phyloP scores from a whole-genome alignment of 2,113 vertebrate genomes.

The Abramis brama region DNA sequence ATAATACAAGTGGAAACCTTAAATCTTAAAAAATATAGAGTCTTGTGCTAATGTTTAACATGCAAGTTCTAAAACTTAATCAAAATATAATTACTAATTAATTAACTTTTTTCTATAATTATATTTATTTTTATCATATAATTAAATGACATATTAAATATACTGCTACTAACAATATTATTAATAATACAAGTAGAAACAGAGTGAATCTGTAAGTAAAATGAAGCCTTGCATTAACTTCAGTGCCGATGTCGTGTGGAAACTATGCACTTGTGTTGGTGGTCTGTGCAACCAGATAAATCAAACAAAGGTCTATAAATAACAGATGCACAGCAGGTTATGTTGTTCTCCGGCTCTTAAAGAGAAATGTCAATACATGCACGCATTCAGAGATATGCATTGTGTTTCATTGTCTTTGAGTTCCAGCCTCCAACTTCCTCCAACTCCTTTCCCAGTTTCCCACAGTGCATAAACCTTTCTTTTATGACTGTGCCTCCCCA shows the following conservation, averaged over 20 bases:
- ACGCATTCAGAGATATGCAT: background rate
- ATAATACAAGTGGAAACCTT: background rate
- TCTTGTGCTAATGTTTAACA: too few relatives aligned
- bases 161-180: background rate
- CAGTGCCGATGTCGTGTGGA: too few relatives aligned
- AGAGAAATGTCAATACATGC: background rate
- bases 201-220: background rate
- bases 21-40: too few relatives aligned
- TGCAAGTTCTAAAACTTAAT: too few relatives aligned
- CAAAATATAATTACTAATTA: too few relatives aligned
- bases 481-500: constrained; percentile 33
- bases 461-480: constrained; percentile 39
- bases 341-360: background rate
- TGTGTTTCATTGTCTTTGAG: constrained; percentile 30
- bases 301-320: background rate
- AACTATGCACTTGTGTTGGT: too few relatives aligned
- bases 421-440: constrained; percentile 1
- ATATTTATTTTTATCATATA: background rate
- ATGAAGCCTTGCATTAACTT: background rate
- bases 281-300: too few relatives aligned
- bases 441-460: background rate
- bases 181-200: background rate
- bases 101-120: background rate
- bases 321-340: background rate
- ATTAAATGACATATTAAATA: background rate